Evolutionary conservation across 2,888 invertebrate genomes (phyloP).

Genomic region (Lacanobia oleracea): DNA sequence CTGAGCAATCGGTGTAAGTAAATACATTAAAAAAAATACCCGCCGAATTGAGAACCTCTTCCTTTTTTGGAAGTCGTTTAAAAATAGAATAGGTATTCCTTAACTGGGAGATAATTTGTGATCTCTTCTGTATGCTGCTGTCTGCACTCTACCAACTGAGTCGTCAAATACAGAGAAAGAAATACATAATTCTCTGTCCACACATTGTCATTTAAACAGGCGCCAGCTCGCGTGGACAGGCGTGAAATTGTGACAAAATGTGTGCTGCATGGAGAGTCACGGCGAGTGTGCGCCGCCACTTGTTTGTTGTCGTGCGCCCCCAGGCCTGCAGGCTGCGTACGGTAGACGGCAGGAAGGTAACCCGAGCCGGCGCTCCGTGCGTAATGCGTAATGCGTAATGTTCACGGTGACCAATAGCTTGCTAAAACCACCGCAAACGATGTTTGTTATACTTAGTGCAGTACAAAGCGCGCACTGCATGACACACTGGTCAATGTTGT

Average conservation of each 20-base stretch:
- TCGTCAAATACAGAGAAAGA: slow-evolving; percentile 6
- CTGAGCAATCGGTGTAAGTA: too few relatives aligned
- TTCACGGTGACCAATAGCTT: slow-evolving; percentile 13
- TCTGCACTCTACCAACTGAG: background rate
- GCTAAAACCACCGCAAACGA: slow-evolving; percentile 5
- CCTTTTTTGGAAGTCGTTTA: too few relatives aligned
- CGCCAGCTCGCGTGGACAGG: slow-evolving; percentile 17
- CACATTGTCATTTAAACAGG: slow-evolving; percentile 7
- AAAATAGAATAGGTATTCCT: too few relatives aligned
- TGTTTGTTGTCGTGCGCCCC: slow-evolving; percentile 19
- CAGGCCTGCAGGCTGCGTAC: background rate
- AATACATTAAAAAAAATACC: too few relatives aligned
- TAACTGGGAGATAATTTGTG: too few relatives aligned
- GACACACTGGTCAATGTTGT: background rate
- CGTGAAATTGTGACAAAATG: slow-evolving; percentile 26
- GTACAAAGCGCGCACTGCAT: background rate
- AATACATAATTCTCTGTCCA: background rate
- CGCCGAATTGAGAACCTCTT: too few relatives aligned
- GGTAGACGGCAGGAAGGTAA: background rate
- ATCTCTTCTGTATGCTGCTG: background rate
- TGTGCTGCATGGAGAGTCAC: background rate
- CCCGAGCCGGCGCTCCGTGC: slow-evolving; percentile 11
- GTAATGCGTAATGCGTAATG: background rate
- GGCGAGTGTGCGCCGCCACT: background rate
- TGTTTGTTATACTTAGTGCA: too few relatives aligned